Evolutionary conservation across 2,888 invertebrate genomes (phyloP).

Genomic region (Sinhomidia bicolor): DNA sequence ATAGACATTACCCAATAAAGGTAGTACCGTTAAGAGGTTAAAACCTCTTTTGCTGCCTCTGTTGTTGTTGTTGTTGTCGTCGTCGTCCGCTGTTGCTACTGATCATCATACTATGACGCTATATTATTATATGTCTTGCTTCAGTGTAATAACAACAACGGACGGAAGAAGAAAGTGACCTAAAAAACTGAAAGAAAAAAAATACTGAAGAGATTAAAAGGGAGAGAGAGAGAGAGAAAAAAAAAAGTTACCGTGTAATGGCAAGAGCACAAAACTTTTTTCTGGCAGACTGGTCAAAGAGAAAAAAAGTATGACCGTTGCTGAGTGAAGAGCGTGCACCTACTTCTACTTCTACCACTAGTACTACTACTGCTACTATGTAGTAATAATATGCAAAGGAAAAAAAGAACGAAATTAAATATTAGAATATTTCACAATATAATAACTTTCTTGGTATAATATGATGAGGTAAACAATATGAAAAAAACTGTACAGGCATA

Average conservation of each 20-base stretch:
- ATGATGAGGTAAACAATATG: too few species aligned
- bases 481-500: too few species aligned
- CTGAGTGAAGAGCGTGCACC: not conserved
- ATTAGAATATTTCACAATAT: not conserved
- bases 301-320: constrained; percentile 35
- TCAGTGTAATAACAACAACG: not conserved
- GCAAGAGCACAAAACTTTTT: constrained; percentile 59
- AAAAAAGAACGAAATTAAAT: not conserved
- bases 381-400: not conserved
- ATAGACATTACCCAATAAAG: constrained; percentile 33
- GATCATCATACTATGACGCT: not conserved
- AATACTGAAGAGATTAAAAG: constrained; percentile 59
- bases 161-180: constrained; percentile 56
- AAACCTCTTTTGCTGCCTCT: not conserved
- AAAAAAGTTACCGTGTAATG: constrained; percentile 54
- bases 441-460: too few species aligned
- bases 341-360: not conserved
- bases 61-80: too few species aligned
- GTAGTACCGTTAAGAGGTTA: constrained; percentile 21
- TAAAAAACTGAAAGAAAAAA: constrained; percentile 25
- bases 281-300: constrained; percentile 66
- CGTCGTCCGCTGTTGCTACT: too few species aligned
- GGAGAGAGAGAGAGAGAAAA: too few species aligned
- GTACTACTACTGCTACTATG: not conserved
- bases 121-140: too few species aligned